Base-by-base conservation (phyloP, 2,888 invertebrate genomes). In the Lobophora halterata region DNA sequence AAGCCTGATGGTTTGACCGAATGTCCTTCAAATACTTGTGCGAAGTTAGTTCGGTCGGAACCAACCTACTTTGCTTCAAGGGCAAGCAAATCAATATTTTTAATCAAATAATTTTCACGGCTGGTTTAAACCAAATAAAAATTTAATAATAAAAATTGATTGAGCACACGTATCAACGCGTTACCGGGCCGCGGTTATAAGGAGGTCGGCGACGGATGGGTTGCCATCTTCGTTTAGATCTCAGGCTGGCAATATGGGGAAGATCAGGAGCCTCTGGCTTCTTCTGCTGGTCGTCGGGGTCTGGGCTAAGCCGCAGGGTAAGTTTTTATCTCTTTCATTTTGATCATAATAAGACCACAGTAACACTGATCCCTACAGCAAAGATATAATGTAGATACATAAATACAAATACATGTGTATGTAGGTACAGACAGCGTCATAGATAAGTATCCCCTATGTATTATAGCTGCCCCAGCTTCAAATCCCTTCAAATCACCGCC, bases 121-220 rank as follows among this genome's bases (percentile, higher is more conserved):
- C 58, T 68, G 50, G 40, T 78, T 71, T 59, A 49, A 51, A 45
- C 55, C 47, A 57, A 65, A 68, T 70, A 66, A 68, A 68, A 54
- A 52, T 63, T 54, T 55, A 40, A 59, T 78, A 77, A 76, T 64
- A 37, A 49, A 29, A 79, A 83, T 82, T 61, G 71, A 83, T 85
- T 79, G 6, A 46, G 5, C 20, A 60, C 52, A 61, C 58, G 17
- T 71, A 58, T 81, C 61, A 72, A 67, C 55, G 72, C 79, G 79
- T 76, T 51, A 63, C 17, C 13, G 6, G 12, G 30, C 42, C 37
- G 28, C 25, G 60, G 65, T 71, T 83, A 83, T 65, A 83, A 73
- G 75, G 55, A 7, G 37, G 23, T 5, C 2, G 12, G 17, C 8
- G 25, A 17, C n/a, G 30, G n/a, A 3, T 1, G 16, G 4, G 7